Conservation (phyloP, 2,113 vertebrate species). For the Tragelaphus imberbis region DNA sequence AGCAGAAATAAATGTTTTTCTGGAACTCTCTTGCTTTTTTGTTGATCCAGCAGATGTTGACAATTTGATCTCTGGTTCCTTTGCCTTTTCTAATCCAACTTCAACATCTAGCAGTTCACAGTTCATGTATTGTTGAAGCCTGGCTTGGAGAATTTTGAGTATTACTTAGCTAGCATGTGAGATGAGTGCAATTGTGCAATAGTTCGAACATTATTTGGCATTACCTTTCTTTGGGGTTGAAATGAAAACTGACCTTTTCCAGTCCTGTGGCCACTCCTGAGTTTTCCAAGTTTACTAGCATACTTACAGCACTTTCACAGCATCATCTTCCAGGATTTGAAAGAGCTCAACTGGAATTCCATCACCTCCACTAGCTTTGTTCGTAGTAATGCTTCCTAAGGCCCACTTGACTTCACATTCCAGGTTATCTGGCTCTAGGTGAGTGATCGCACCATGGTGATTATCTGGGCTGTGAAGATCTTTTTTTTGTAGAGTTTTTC, state of each 20-base stretch:
- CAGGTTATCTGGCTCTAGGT: background rate
- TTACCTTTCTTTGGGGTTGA: background rate
- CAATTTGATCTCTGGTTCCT: background rate
- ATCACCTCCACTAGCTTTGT: background rate
- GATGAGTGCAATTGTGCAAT: fast-evolving
- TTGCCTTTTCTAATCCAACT: background rate
- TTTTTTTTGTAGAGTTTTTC: background rate
- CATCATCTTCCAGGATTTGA: background rate
- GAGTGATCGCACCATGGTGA: background rate
- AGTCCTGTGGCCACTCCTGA: background rate
- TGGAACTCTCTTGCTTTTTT: background rate
- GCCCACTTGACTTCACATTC: background rate
- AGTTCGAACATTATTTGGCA: background rate
- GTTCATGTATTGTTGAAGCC: background rate
- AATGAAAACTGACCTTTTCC: background rate
- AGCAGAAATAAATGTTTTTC: background rate
- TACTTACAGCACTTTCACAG: background rate
- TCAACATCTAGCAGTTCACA: background rate
- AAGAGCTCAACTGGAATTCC: background rate
- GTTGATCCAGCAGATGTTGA: background rate
- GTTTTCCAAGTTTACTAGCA: background rate
- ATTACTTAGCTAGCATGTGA: background rate
- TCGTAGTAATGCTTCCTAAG: background rate
- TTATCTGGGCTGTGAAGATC: background rate
- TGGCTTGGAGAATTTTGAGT: background rate